Percentiles rank a stretch among this genome's conserved stretches.
These are phyloP conservation scores for Limanda limanda DNA, from an alignment of 2,113 vertebrate species.

Conservation along the genomic window DNA sequence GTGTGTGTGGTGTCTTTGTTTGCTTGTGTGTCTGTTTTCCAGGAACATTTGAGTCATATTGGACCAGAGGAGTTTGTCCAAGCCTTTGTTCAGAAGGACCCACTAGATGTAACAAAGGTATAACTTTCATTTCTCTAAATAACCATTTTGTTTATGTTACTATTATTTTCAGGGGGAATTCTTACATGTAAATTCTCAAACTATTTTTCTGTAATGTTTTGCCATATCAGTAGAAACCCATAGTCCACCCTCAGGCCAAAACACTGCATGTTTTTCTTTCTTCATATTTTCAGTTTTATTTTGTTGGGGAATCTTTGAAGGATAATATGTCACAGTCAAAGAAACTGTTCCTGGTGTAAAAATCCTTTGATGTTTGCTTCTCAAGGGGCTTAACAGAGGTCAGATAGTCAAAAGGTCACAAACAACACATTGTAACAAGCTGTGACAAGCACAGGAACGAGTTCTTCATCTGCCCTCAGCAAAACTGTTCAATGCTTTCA, in stretches of 20 bases:
- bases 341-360: not conserved
- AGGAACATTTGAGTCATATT: constrained; percentile 95
- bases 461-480: not conserved
- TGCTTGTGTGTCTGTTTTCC: constrained; percentile 42
- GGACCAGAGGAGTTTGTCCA: constrained; percentile 97
- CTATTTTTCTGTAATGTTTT: too few species aligned
- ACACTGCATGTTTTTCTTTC: not conserved
- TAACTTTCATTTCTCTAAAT: constrained; percentile 18
- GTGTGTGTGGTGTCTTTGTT: constrained; percentile 3
- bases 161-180: not conserved
- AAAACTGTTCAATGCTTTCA: not conserved
- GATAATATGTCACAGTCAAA: not conserved
- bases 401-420: not conserved
- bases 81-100: constrained; percentile 93
- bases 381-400: constrained; percentile 17
- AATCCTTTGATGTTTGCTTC: not conserved
- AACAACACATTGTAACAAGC: constrained; percentile 10
- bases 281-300: not conserved
- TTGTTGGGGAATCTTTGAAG: not conserved
- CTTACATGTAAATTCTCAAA: not conserved
- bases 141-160: not conserved
- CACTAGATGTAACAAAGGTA: constrained; percentile 93
- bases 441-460: not conserved
- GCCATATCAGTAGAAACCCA: too few species aligned
- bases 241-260: not conserved